Conservation (phyloP, 2,797 vertebrate species). For the Manis pentadactyla region DNA sequence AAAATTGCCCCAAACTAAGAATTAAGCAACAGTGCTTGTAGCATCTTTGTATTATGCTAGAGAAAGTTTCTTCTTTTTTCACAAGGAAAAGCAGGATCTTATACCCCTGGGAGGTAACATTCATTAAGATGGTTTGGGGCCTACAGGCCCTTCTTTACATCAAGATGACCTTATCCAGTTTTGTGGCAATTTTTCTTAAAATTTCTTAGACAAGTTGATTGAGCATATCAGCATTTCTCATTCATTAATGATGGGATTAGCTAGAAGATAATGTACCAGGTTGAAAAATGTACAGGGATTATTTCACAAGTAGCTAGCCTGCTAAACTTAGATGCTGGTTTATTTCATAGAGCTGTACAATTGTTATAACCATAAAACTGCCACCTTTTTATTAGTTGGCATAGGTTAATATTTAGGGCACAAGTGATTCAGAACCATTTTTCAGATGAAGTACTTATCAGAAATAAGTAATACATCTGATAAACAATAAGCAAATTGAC, state of each 20-base stretch:
- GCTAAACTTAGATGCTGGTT: background rate
- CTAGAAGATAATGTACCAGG: background rate
- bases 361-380: background rate
- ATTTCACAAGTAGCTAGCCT: background rate
- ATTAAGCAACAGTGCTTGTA: background rate
- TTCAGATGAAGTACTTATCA: conserved; percentile 10
- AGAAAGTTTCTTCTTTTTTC: background rate
- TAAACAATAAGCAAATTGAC: conserved; percentile 35
- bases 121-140: background rate
- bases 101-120: background rate
- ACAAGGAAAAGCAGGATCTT: background rate
- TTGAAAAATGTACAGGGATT: background rate
- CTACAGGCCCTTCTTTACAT: background rate
- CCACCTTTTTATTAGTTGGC: background rate
- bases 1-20: background rate
- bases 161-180: background rate
- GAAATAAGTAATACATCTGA: conserved; percentile 14
- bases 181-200: background rate
- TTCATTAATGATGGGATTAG: background rate
- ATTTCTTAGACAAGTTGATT: background rate
- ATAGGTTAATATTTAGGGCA: conserved; percentile 5
- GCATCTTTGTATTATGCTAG: conserved; percentile 1
- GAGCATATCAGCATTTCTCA: background rate
- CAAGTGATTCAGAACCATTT: conserved; percentile 12
- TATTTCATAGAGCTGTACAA: background rate